Percentiles rank a stretch among this genome's conserved stretches.
These are phyloP conservation scores for Zaprionus taronus DNA, from an alignment of 1,140 invertebrate species.

Conservation along the genomic window DNA sequence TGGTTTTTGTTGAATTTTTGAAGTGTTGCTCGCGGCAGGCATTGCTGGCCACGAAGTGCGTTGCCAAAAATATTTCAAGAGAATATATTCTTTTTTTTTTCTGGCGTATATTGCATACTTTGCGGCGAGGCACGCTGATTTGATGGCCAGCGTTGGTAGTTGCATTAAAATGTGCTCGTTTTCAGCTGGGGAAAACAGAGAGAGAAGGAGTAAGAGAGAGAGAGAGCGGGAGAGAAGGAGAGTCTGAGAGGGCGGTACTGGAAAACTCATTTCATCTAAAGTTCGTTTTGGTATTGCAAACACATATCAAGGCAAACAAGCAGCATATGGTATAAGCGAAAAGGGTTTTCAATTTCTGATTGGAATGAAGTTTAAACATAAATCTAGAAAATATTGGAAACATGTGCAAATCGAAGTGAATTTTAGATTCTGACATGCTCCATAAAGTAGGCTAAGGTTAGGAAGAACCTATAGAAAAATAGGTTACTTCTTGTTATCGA, in stretches of 20 bases:
- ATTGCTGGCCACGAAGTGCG: slow-evolving; percentile 6
- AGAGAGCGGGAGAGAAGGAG: neutral
- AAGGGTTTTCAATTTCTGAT: neutral
- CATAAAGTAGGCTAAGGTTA: too few relatives aligned
- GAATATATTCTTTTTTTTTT: slow-evolving; percentile 18
- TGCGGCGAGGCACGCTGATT: slow-evolving; percentile 46
- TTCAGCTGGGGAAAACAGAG: neutral
- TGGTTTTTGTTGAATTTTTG: slow-evolving; percentile 9
- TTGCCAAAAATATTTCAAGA: slow-evolving; percentile 33
- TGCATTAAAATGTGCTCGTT: slow-evolving; percentile 33
- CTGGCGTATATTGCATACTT: slow-evolving; percentile 50
- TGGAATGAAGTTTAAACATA: neutral
- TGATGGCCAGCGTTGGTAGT: slow-evolving; percentile 35
- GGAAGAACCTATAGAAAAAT: too few relatives aligned
- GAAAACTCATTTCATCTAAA: slow-evolving; percentile 1
- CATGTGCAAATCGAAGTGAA: too few relatives aligned
- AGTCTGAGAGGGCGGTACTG: neutral
- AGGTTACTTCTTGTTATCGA: too few relatives aligned
- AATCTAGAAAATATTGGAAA: neutral
- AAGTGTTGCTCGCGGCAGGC: slow-evolving; percentile 29
- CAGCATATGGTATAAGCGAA: neutral
- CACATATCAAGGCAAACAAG: neutral
- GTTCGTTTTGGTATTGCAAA: neutral
- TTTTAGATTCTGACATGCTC: too few relatives aligned
- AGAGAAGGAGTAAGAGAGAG: too few relatives aligned